Conservation (phyloP, 2,888 invertebrate genomes). For the Drosophila birchii region DNA sequence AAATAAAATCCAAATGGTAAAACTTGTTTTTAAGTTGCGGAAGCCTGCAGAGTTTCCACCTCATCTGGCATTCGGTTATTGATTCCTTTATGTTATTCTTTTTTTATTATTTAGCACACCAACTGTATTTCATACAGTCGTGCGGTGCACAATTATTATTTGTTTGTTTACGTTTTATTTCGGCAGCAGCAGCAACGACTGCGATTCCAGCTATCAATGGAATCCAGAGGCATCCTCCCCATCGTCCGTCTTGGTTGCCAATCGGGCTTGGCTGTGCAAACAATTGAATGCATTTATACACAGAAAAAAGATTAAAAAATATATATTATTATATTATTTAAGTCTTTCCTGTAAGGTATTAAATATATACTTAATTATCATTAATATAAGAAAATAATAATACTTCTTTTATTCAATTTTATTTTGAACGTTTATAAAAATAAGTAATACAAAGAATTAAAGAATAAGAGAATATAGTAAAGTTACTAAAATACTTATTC, state of each 20-base stretch:
- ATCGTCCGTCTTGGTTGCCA: not conserved
- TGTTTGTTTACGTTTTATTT: slow-evolving; percentile 65
- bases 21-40: not conserved
- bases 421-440: too few species aligned
- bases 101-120: slow-evolving; percentile 3
- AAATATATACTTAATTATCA: not conserved
- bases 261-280: slow-evolving; percentile 6
- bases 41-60: slow-evolving; percentile 7
- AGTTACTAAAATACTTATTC: too few species aligned
- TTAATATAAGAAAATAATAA: too few species aligned
- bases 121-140: slow-evolving; percentile 32
- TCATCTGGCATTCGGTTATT: slow-evolving; percentile 33
- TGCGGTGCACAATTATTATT: slow-evolving; percentile 55
- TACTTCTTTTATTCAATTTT: too few species aligned
- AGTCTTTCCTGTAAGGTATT: not conserved
- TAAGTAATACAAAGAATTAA: too few species aligned
- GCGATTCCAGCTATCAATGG: slow-evolving; percentile 39
- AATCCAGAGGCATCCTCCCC: slow-evolving; percentile 19
- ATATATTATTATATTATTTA: not conserved
- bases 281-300: slow-evolving; percentile 13
- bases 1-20: not conserved
- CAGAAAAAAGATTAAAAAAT: not conserved
- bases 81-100: slow-evolving; percentile 22
- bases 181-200: slow-evolving; percentile 29
- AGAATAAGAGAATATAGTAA: too few species aligned